phyloP scores from a whole-genome alignment of 2,888 invertebrate genomes.

The Ormia ochracea region DNA sequence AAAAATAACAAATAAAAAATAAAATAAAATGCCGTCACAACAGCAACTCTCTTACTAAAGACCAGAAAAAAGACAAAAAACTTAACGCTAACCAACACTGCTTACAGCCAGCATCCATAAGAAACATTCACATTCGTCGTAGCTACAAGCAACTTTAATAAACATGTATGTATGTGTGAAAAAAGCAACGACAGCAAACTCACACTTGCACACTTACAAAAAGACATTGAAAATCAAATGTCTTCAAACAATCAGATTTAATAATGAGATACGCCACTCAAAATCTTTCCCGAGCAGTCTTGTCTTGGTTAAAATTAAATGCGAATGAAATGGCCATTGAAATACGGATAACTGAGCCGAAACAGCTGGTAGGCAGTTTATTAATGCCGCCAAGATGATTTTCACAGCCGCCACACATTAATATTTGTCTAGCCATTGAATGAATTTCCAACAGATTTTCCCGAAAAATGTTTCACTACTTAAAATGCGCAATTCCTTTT shows the following conservation, averaged over 20 bases:
- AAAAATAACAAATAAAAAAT: too few relatives aligned
- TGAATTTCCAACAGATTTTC: too few relatives aligned
- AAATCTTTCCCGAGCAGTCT: constrained; percentile 38
- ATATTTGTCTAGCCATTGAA: too few relatives aligned
- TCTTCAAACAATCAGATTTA: constrained; percentile 65
- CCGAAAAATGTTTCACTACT: too few relatives aligned
- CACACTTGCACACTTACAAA: background rate
- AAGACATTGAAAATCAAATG: constrained; percentile 59
- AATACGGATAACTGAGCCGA: too few relatives aligned
- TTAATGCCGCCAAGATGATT: too few relatives aligned
- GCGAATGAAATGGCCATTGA: constrained; percentile 6
- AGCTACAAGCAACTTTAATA: background rate
- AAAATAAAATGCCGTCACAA: background rate
- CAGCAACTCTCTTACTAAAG: constrained; percentile 27
- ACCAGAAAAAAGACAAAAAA: background rate
- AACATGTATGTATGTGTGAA: background rate
- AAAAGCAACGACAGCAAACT: constrained; percentile 15
- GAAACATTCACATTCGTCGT: background rate
- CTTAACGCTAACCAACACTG: constrained; percentile 52
- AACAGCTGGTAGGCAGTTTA: too few relatives aligned
- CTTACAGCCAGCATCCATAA: constrained; percentile 51
- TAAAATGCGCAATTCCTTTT: too few relatives aligned
- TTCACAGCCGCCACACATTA: too few relatives aligned
- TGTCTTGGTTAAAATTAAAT: constrained; percentile 23
- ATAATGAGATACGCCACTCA: constrained; percentile 66